phyloP scores from a whole-genome alignment of 2,113 vertebrate species.

The Arizona elegans region DNA sequence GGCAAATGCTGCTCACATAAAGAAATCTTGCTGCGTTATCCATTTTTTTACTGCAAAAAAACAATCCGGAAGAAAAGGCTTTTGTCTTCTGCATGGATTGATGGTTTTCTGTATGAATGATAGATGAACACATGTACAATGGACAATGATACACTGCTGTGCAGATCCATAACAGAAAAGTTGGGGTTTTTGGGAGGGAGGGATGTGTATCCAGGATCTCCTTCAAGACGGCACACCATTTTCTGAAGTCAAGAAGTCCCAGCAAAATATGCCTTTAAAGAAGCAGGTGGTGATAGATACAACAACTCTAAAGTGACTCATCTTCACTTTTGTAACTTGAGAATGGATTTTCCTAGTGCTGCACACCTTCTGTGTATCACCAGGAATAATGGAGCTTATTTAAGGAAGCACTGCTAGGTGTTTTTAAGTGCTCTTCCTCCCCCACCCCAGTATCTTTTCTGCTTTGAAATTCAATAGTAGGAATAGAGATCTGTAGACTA shows the following conservation, averaged over 20 bases:
- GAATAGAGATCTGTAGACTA: background rate
- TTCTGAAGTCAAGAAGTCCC: background rate
- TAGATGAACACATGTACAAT: background rate
- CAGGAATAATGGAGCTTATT: background rate
- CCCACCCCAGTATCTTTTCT: background rate
- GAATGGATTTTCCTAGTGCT: background rate
- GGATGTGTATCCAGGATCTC: background rate
- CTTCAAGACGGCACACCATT: background rate
- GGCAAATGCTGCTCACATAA: background rate
- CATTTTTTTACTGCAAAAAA: background rate
- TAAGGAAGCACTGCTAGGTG: background rate
- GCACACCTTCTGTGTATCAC: background rate
- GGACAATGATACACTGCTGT: background rate
- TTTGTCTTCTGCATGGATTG: background rate
- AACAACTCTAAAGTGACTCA: background rate
- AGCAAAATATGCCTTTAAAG: background rate
- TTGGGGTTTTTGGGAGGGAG: rapidly evolving
- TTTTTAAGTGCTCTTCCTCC: background rate
- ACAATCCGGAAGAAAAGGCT: background rate
- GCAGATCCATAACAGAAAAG: background rate
- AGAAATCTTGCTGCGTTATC: background rate
- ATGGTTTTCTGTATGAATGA: background rate
- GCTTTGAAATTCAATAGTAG: background rate
- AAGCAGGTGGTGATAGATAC: background rate
- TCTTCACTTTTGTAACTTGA: background rate